Evolutionary conservation across 2,888 invertebrate species (phyloP), one percentile per base, ranked within the genome.

Genomic region (Cephus runcator): DNA sequence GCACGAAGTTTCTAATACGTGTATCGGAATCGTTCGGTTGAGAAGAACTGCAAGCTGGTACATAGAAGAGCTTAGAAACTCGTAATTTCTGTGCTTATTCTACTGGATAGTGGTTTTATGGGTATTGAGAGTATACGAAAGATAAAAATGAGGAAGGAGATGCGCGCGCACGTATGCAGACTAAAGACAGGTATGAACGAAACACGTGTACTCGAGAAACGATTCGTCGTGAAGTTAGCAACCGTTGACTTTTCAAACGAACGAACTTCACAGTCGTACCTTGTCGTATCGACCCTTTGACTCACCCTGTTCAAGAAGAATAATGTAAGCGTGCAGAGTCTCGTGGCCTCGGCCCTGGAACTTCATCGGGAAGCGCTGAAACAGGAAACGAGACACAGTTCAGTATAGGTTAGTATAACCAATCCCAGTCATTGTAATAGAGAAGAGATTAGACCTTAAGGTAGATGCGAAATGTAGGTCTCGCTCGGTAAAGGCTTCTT

Each of bases 301-400:
- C 71, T 71, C 31, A 71, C 71, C 71, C 23, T 71, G 33, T 31
- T 15, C 33, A 31, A 15, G 71, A 34, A 31, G 71, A 71, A 34
- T 71, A 31, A 34, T 12, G 33, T 31, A 31, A 71, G 31, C 31
- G 34, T 31, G 71, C 31, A 71, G 33, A 31, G 71, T 33, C 56
- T 56, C 71, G 71, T 11, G 71, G 31, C 33, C 71, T 23, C 12
- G 71, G 31, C 71, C 31, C 12, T 71, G 30, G 71, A 33, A 71
- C 71, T 12, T 31, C 71, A 71, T 71, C 71, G 71, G 71, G 71
- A 71, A 31, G 71, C 31, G 31, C 71, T 71, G 71, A 71, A 71
- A 71, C 71, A 71, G 71, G 34, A 71, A 56, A 23, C 56, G 23
- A 2, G 56, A 56, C 23, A 23, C 23, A 9, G 23, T 56, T 56